Evolutionary conservation across 2,113 vertebrate genomes (phyloP).

Genomic region (Tor tambroides): DNA sequence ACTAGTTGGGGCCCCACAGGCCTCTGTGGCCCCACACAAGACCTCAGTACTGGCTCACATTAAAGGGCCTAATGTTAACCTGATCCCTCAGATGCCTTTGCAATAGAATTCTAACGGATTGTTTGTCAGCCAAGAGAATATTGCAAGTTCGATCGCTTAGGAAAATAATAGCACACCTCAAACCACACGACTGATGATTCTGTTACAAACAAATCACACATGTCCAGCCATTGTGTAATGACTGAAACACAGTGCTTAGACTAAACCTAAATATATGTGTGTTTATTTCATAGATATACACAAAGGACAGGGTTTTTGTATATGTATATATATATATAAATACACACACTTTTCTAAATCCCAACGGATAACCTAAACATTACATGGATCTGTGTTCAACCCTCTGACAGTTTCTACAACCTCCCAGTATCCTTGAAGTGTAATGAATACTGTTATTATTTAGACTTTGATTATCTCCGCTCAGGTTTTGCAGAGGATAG

Average conservation of each 20-base stretch:
- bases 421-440: conserved; percentile 23
- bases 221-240: not conserved
- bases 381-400: not conserved
- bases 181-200: not conserved
- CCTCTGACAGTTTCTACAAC: conserved; percentile 13
- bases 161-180: not conserved
- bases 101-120: not conserved
- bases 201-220: not conserved
- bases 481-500: conserved; percentile 19
- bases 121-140: not conserved
- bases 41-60: too few species aligned
- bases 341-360: not conserved
- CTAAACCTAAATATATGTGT: conserved; percentile 8
- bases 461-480: conserved; percentile 39
- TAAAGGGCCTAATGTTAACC: not conserved
- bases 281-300: not conserved
- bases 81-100: not conserved
- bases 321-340: too few species aligned
- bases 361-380: conserved; percentile 1
- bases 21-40: not conserved
- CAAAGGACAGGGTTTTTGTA: not conserved
- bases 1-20: not conserved
- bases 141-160: not conserved
- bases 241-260: not conserved
- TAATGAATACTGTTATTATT: conserved; percentile 58